These are phyloP conservation scores for Coecobrya sp. DNA, from an alignment of 2,888 invertebrate genomes.

Conservation along the genomic window DNA sequence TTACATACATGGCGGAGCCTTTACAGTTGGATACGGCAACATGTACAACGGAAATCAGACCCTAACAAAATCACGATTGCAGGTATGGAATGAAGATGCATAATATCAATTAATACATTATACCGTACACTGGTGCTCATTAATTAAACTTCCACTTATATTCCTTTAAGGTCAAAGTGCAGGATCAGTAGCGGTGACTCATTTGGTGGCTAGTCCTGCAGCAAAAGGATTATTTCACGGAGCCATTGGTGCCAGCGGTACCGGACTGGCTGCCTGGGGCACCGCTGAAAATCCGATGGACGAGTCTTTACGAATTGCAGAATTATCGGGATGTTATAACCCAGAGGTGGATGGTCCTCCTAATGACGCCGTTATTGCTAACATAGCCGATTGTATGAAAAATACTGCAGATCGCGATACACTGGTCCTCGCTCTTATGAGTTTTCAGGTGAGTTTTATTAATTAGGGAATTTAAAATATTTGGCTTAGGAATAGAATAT, in stretches of 20 bases:
- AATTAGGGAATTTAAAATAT: background rate
- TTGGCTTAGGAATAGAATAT: too few species aligned
- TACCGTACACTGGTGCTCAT: too few species aligned
- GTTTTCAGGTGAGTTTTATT: conserved; percentile 81
- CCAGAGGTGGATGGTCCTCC: too few species aligned
- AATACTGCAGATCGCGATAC: too few species aligned
- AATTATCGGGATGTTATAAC: conserved; percentile 77
- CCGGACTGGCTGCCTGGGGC: conserved; percentile 84
- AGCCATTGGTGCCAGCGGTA: conserved; percentile 84
- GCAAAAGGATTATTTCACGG: conserved; percentile 79
- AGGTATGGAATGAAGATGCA: too few species aligned
- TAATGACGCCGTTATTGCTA: conserved; percentile 24
- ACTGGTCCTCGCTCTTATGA: conserved; percentile 64
- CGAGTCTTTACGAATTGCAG: conserved; percentile 78
- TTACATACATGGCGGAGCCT: conserved; percentile 86
- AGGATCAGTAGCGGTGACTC: conserved; percentile 81
- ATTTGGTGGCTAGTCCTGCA: conserved; percentile 82
- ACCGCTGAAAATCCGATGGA: conserved; percentile 79
- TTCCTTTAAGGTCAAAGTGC: conserved; percentile 83
- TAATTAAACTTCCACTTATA: too few species aligned
- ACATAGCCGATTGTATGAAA: conserved; percentile 81
- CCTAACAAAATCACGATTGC: conserved; percentile 83
- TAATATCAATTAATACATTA: too few species aligned
- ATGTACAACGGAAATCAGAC: conserved; percentile 80
- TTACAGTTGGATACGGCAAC: conserved; percentile 81